A percentile compares a stretch with the other conserved stretches of the same genome.
Evolutionary conservation across 1,140 invertebrate genomes (phyloP).

Genomic region (Pogonomyrmex barbatus): DNA sequence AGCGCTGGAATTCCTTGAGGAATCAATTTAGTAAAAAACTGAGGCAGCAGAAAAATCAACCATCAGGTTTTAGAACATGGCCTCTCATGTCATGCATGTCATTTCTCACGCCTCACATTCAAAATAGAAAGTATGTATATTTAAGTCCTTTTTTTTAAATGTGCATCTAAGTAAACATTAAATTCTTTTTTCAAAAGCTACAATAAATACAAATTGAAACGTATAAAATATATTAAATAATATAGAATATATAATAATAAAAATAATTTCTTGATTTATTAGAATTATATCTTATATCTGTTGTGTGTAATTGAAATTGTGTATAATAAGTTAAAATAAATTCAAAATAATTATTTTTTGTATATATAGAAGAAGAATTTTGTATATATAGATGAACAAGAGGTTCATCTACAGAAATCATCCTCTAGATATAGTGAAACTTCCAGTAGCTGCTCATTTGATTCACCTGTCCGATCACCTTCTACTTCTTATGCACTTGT

Average conservation of each 20-base stretch:
- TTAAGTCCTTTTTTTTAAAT: too few relatives aligned
- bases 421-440: neutral
- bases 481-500: too few relatives aligned
- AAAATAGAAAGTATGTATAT: neutral
- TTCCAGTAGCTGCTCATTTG: neutral
- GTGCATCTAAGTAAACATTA: too few relatives aligned
- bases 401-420: neutral
- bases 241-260: too few relatives aligned
- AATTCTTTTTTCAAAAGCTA: too few relatives aligned
- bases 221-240: too few relatives aligned
- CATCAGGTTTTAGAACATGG: neutral
- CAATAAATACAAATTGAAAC: too few relatives aligned
- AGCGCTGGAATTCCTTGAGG: neutral
- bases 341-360: neutral
- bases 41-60: neutral
- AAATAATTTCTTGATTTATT: too few relatives aligned
- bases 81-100: neutral
- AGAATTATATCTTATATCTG: too few relatives aligned
- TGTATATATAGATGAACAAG: neutral
- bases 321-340: neutral
- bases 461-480: neutral
- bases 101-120: neutral
- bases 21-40: neutral
- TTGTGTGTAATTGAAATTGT: too few relatives aligned
- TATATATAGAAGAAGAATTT: neutral